Base-by-base conservation (phyloP, 2,113 vertebrate species). In the Oxyura jamaicensis region DNA sequence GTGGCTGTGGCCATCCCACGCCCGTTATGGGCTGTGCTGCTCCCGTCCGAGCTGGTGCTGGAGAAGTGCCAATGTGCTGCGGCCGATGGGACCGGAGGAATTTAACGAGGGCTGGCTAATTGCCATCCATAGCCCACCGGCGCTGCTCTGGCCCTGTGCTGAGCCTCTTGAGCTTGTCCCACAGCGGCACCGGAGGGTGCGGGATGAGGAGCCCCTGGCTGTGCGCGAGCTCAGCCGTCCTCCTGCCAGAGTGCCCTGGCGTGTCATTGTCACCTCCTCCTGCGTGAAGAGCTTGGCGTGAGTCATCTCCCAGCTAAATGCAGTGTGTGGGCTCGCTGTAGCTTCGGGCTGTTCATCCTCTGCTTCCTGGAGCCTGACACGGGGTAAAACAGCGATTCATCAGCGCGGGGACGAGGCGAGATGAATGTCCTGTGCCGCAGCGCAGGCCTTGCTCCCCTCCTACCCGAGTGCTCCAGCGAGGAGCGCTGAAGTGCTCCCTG, bases 261-360 rank as follows among this genome's bases (percentile, higher is more conserved):
- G 29, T 53, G 65, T 83, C 87, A 42, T 33, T 22, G 1, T 79
- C 93, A 76, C 74, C 94, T 85, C 86, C 78, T 1, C 81, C 95
- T 6, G 39, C 89, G 35, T 5, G 0, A 8, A 42, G 85, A 86
- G 79, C 92, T 66, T 26, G 3, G 1, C 25, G 87, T 96, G 96
- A 96, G 93, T 97, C 96, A 96, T 91, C 94, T 83, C 56, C 81
- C 1, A 4, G 83, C 84, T 75, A 15, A 72, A 1, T 44, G 84
- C 42, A 91, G 93, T 59, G 94, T 85, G 95, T 97, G 95, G 96
- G 96, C 87, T 96, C 25, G 79, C 36, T 8, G 17, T 85, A 72
- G 94, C 84, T 65, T 53, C 48, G 68, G 58, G 89, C 83, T 91
- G 58, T 33, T 94, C 94, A 85, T 63, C 93, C 92, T 83, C 87